A percentile compares a stretch with the other conserved stretches of the same genome.
Conservation (phyloP, 2,113 vertebrate genomes). For the Nerophis lumbriciformis region DNA sequence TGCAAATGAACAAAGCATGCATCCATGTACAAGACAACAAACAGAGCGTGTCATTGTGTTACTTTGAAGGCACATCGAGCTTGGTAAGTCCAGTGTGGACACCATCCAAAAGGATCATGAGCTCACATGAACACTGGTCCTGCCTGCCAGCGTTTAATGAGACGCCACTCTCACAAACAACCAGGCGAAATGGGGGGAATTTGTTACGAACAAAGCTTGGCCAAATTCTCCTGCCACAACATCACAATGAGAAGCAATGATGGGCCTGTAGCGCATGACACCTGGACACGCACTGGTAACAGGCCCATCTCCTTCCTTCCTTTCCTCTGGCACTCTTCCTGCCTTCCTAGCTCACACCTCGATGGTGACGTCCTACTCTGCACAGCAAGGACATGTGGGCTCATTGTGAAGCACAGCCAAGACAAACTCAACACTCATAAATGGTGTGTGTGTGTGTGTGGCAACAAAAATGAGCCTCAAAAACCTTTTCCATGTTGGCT, state of each 20-base stretch:
- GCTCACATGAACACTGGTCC: constrained; percentile 53
- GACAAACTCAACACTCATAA: constrained; percentile 30
- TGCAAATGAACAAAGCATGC: constrained; percentile 16
- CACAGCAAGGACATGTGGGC: constrained; percentile 49
- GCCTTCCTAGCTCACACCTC: constrained; percentile 27
- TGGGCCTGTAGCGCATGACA: constrained; percentile 22
- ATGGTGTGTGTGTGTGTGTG: constrained; percentile 5
- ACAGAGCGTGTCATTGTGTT: constrained; percentile 3
- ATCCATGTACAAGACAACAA: constrained; percentile 33
- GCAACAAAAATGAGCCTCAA: constrained; percentile 12
- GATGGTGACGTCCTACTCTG: constrained; percentile 27
- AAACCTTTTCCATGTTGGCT: constrained; percentile 13
- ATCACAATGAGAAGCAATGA: not conserved
- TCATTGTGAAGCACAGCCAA: constrained; percentile 37
- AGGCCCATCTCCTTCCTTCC: constrained; percentile 18
- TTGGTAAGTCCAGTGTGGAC: constrained; percentile 27
- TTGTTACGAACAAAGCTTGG: not conserved
- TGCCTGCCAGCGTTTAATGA: constrained; percentile 52
- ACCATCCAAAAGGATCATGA: constrained; percentile 53
- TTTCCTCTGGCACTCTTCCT: constrained; percentile 28
- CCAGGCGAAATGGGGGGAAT: constrained; percentile 13
- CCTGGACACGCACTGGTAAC: constrained; percentile 16
- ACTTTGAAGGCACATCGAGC: not conserved
- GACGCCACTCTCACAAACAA: constrained; percentile 30
- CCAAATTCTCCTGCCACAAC: not conserved